Percentiles rank a stretch among this genome's conserved stretches.
phyloP scores from a whole-genome alignment of 1,140 invertebrate genomes.

The Brachionus manjavacas region DNA sequence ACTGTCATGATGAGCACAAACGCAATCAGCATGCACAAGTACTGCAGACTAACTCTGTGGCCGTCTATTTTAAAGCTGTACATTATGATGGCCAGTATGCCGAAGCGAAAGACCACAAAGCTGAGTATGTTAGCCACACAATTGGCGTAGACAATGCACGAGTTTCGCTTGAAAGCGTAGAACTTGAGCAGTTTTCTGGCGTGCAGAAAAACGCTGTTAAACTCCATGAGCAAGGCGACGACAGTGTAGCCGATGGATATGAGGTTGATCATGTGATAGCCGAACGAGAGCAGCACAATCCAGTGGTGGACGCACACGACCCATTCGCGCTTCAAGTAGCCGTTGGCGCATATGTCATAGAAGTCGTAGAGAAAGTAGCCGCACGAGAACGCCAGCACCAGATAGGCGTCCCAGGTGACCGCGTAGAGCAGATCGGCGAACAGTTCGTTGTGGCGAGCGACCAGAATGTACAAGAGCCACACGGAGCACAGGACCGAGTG shows the following conservation, averaged over 20 bases:
- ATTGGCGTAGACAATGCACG: not conserved
- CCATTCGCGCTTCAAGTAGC: constrained; percentile 26
- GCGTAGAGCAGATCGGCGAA: not conserved
- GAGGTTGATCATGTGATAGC: constrained; percentile 18
- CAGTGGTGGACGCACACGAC: constrained; percentile 27
- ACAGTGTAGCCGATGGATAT: constrained; percentile 30
- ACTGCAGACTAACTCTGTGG: not conserved
- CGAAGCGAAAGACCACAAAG: constrained; percentile 35
- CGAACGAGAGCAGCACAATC: constrained; percentile 32
- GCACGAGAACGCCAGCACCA: constrained; percentile 3
- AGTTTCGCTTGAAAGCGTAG: not conserved
- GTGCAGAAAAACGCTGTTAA: constrained; percentile 36
- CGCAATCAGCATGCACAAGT: not conserved
- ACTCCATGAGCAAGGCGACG: not conserved
- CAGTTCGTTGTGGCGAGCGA: not conserved
- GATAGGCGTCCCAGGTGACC: constrained; percentile 21
- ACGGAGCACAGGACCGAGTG: constrained; percentile 13
- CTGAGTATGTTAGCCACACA: not conserved
- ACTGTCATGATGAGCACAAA: not conserved
- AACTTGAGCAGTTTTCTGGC: constrained; percentile 20
- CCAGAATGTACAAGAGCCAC: not conserved
- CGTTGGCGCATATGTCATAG: constrained; percentile 32
- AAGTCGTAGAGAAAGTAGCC: constrained; percentile 42
- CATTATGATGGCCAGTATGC: not conserved
- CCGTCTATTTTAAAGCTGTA: constrained; percentile 14